Base-by-base conservation (phyloP, 35 echinoderm and acorn worm genomes). In the Lytechinus pictus region DNA sequence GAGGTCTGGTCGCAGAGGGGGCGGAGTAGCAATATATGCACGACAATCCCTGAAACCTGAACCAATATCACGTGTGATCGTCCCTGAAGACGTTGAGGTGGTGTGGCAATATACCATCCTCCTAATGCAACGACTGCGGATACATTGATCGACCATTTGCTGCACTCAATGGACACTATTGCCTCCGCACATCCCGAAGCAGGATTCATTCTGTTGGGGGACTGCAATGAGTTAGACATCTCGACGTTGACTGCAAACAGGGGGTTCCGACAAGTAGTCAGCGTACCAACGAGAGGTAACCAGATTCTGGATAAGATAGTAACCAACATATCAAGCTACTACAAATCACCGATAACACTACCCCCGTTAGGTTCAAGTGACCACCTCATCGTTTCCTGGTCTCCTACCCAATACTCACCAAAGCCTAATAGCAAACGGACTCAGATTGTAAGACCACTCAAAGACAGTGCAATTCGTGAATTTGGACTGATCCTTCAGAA, bases 1-100 rank as follows among this genome's bases (percentile, higher is more conserved):
- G 11, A 89, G 87, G 51, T 89, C 87, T 89, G n/a, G 33, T 33
- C 27, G 87, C 27, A 89, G 51, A 52, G 87, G 87, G 14, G 21
- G 87, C 16, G 87, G 87, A 5, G 87, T 89, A 89, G 87, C 87
- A 4, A 89, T 89, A 89, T 89, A 89, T 33, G 86, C 86, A 27
- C 19, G 28, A 33, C 86, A 87, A 14, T 87, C 14, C 19, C 86
- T 87, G 28, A 87, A 87, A 87, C 86, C 86, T 27, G 21, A 87
- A 21, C 86, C 86, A 24, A 87, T 87, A 14, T 87, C 87, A 52
- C 8, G 51, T 89, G 87, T 89, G 27, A 9, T 3, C 87, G 87
- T 89, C 51, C 87, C 5, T 5, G 87, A 28, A 8, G 21, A 89
- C 11, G 7, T 89, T n/a, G 86, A 87, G 86, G 86, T 87, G 28